A percentile compares a stretch with the other conserved stretches of the same genome.
phyloP scores from a whole-genome alignment of 2,888 invertebrate species.

The Drosophila bunnanda region DNA sequence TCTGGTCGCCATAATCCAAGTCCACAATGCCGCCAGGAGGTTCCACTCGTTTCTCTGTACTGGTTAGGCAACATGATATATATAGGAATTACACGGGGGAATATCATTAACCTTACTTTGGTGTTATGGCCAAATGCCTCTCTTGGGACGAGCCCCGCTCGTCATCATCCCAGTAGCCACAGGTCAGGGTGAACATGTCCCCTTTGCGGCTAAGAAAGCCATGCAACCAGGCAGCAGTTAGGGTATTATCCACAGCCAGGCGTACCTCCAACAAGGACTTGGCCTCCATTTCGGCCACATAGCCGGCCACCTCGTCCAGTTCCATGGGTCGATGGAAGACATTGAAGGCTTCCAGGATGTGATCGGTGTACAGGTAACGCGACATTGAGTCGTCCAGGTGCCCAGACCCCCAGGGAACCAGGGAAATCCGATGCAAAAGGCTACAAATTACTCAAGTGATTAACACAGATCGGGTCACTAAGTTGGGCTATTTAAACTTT shows the following conservation, averaged over 20 bases:
- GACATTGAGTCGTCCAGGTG: conserved; percentile 37
- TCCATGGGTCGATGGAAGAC: conserved; percentile 56
- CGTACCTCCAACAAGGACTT: conserved; percentile 41
- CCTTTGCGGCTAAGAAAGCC: conserved; percentile 50
- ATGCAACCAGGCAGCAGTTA: conserved; percentile 64
- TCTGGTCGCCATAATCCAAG: not conserved
- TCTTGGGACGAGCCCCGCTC: not conserved
- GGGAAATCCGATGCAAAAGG: not conserved
- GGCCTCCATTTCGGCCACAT: conserved; percentile 60
- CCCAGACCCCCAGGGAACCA: not conserved
- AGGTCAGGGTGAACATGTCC: conserved; percentile 33
- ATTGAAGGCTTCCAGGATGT: conserved; percentile 60
- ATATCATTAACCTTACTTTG: not conserved
- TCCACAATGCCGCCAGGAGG: not conserved
- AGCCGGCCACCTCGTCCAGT: conserved; percentile 53
- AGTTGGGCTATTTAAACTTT: not conserved
- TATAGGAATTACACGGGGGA: no score
- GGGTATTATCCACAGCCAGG: conserved; percentile 56
- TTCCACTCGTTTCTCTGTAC: no score
- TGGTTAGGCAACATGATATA: no score
- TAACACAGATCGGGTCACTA: not conserved
- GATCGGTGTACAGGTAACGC: conserved; percentile 55
- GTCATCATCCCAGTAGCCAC: conserved; percentile 15
- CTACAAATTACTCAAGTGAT: not conserved
- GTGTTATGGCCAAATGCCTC: not conserved